Base-by-base conservation (phyloP, 2,888 invertebrate species). In the Dusona sp. region DNA sequence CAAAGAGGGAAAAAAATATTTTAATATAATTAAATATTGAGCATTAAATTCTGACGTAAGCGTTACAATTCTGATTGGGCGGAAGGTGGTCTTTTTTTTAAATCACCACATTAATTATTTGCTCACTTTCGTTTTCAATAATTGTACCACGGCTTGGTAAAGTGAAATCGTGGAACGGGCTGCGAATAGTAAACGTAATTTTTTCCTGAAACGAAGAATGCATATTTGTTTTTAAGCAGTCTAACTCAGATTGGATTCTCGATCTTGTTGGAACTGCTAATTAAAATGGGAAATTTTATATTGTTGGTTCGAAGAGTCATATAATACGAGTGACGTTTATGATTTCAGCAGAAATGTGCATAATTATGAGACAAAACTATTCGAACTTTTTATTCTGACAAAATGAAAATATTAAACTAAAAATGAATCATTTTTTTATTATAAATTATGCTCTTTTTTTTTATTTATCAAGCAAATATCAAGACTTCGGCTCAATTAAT, bases 61-160 rank as follows among this genome's bases (percentile, higher is more conserved):
- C 51, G 57, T 38, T 38, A 38, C 73, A 57, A 36, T 38, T 73
- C 57, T 29, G 11, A 57, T 42, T 29, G n/a, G 45, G 9, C n/a
- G 33, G 4, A 22, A 25, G 57, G 33, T 64, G 77, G 42, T 75
- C 78, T 42, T 75, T 38, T 72, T 42, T 83, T 86, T 84, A 9
- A 86, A 81, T 81, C 74, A 86, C 84, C 89, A 88, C 86, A 89
- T 88, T 73, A 90, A 89, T 90, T 85, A 81, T 90, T 80, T 91
- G 92, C 93, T 93, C 93, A 93, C 93, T 90, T 92, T 91, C 89
- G 89, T 90, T 90, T 89, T 93, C 92, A 93, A 93, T 92, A 90
- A 93, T 94, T 94, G 92, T 94, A 94, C 94, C 94, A 94, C 89
- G 94, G 94, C 90, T 90, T 92, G 92, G 92, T 93, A 94, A 94